Evolutionary conservation across 2,797 vertebrate genomes (phyloP), one percentile per base, ranked within the genome.

Genomic region (Syngnathus rostellatus): DNA sequence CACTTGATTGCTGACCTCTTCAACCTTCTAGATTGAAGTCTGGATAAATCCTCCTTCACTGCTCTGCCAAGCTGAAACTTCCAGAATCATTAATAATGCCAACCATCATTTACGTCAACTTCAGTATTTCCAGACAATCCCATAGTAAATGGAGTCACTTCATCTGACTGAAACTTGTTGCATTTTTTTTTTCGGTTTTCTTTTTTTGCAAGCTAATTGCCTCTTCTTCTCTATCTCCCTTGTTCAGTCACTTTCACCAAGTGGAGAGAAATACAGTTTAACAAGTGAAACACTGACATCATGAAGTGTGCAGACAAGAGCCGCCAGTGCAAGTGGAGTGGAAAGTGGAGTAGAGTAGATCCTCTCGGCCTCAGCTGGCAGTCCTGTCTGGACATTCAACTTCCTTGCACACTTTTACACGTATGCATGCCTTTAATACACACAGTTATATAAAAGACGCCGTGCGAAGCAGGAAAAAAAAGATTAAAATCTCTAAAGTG

Each of bases 1-100:
- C 76, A 74, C 75, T 75, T 83, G 82, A 82, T 80, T 43, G 77
- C 59, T 77, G 78, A 84, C 81, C 77, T 73, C 75, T 70, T 73
- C 71, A 80, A 81, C 77, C 79, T 79, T 81, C 73, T 68, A 74
- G 69, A 74, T 80, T 72, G 66, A 66, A 75, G 72, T 74, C 70
- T 66, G 70, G 65, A 79, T 72, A 77, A 79, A 75, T 74, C 72
- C 66, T 62, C 68, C 31, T 41, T 71, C 69, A 72, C 70, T 58
- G 48, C 71, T 66, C 60, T 50, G 72, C 66, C 50, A 63, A 16
- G 11, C 73, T 60, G 62, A 70, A 67, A 25, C 63, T 63, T 62
- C 68, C 70, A 70, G 23, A 75, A 67, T 73, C 72, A 79, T 81
- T 74, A 78, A 74, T 75, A 80, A 75, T 79, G 72, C 75, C 68